phyloP scores from a whole-genome alignment of 37 sponge, comb jelly and placozoan species.

The Lycopodina hypogea region DNA sequence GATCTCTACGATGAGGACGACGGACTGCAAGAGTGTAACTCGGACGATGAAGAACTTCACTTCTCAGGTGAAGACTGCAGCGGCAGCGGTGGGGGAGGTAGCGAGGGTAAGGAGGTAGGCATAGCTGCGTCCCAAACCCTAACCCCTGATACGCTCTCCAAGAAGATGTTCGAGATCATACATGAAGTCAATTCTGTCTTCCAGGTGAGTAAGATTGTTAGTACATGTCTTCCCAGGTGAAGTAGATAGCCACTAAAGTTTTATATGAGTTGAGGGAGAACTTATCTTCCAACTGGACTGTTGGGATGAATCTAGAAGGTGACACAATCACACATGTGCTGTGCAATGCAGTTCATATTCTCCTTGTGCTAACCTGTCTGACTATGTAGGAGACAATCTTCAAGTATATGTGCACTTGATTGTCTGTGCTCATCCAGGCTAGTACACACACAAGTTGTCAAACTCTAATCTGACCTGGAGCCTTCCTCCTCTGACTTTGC shows the following conservation, averaged over 20 bases:
- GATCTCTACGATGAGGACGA: too few species aligned
- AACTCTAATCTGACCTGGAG: too few species aligned
- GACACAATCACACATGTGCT: too few species aligned
- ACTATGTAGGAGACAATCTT: too few species aligned
- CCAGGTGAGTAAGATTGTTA: constrained; percentile 44
- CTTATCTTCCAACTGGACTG: too few species aligned
- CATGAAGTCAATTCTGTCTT: constrained; percentile 81
- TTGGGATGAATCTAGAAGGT: too few species aligned
- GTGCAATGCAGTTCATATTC: too few species aligned
- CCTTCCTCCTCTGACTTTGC: too few species aligned
- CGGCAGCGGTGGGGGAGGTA: not conserved
- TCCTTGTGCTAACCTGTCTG: too few species aligned
- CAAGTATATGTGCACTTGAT: too few species aligned
- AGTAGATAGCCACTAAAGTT: not conserved
- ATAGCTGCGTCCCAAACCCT: constrained; percentile 35
- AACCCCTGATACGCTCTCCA: constrained; percentile 68
- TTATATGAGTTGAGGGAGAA: not conserved
- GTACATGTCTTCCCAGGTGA: not conserved
- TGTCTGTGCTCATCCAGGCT: too few species aligned
- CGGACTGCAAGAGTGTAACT: not conserved
- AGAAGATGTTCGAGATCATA: constrained; percentile 83
- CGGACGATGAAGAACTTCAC: constrained; percentile 30
- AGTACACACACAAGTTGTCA: too few species aligned
- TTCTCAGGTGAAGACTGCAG: constrained; percentile 27
- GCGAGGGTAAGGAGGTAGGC: not conserved